Conservation (phyloP, 1,140 invertebrate species). For the Bombus vancouverensis region DNA sequence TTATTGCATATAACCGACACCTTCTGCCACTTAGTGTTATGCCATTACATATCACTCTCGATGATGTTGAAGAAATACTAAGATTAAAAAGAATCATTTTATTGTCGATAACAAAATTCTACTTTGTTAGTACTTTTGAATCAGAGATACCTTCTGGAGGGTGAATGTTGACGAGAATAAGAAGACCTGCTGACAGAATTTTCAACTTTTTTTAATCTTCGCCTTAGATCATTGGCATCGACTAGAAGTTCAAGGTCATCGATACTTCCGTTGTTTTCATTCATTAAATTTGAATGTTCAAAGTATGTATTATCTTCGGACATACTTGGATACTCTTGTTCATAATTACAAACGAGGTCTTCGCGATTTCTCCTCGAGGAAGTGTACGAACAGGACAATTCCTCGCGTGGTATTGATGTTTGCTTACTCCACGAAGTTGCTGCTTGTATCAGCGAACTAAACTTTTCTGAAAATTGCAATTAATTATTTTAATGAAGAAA, state of each 20-base stretch:
- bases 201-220: slow-evolving; percentile 8
- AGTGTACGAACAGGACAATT: slow-evolving; percentile 77
- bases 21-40: slow-evolving; percentile 60
- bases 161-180: not conserved
- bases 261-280: not conserved
- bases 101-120: slow-evolving; percentile 1
- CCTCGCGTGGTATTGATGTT: slow-evolving; percentile 66
- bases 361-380: slow-evolving; percentile 68
- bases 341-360: slow-evolving; percentile 61
- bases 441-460: slow-evolving; percentile 42
- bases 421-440: slow-evolving; percentile 58
- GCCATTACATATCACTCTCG: slow-evolving; percentile 55
- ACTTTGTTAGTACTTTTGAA: not conserved
- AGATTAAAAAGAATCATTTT: slow-evolving; percentile 9
- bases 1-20: slow-evolving; percentile 63
- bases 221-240: slow-evolving; percentile 55
- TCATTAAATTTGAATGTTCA: slow-evolving; percentile 11
- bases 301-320: slow-evolving; percentile 69
- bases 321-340: slow-evolving; percentile 24
- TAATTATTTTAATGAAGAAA: not conserved
- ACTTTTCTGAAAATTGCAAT: slow-evolving; percentile 51
- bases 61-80: slow-evolving; percentile 52
- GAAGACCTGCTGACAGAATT: not conserved
- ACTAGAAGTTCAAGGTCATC: slow-evolving; percentile 46
- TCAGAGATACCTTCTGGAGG: slow-evolving; percentile 63